Evolutionary conservation across 2,797 vertebrate genomes (phyloP).

Genomic region (Sphaeramia orbicularis): DNA sequence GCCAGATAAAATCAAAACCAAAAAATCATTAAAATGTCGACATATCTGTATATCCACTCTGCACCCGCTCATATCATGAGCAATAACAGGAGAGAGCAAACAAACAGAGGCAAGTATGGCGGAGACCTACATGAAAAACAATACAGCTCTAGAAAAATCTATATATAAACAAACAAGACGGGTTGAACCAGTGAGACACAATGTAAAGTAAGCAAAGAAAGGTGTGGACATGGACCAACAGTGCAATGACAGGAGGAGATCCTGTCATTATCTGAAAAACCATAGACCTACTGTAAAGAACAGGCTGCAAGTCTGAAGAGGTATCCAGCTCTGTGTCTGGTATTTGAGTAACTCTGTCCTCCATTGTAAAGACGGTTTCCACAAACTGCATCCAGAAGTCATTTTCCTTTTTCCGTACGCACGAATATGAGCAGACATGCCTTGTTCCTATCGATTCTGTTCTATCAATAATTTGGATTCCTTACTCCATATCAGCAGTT

Average conservation of each 20-base stretch:
- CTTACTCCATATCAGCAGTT: constrained; percentile 19
- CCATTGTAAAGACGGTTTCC: constrained; percentile 67
- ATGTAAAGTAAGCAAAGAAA: background rate
- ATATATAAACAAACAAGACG: constrained; percentile 1
- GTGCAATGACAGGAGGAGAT: constrained; percentile 34
- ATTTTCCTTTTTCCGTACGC: constrained; percentile 57
- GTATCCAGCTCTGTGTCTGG: constrained; percentile 81
- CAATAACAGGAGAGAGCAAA: background rate
- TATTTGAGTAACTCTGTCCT: constrained; percentile 64
- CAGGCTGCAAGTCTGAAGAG: constrained; percentile 75
- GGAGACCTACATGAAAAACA: background rate
- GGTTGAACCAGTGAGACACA: constrained; percentile 4
- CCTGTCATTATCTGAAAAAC: constrained; percentile 19
- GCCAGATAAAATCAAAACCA: background rate
- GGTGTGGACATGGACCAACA: constrained; percentile 5
- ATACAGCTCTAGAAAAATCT: background rate
- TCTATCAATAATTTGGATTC: constrained; percentile 3
- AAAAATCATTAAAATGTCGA: background rate
- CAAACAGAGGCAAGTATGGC: background rate
- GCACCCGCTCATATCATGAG: background rate
- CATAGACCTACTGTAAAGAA: constrained; percentile 80
- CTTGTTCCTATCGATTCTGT: background rate
- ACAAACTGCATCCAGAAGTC: constrained; percentile 64
- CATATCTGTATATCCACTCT: background rate
- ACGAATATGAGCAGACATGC: background rate